Evolutionary conservation across 2,888 invertebrate species (phyloP).

Genomic region (Cordilura impudica): DNA sequence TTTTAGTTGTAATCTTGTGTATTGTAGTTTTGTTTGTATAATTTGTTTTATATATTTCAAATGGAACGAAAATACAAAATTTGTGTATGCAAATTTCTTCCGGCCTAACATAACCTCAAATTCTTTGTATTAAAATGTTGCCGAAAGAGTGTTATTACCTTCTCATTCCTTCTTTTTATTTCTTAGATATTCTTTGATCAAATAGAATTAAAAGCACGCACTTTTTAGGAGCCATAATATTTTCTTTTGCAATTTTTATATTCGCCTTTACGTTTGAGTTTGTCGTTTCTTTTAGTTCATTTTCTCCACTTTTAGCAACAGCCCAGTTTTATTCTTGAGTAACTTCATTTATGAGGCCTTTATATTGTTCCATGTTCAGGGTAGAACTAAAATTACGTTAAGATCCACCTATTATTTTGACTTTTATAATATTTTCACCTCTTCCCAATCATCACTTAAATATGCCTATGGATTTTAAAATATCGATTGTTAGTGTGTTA

Average conservation of each 20-base stretch:
- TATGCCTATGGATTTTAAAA: too few species aligned
- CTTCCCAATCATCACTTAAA: too few species aligned
- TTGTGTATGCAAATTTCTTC: constrained; percentile 51
- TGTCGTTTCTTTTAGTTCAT: neutral
- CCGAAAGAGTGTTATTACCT: neutral
- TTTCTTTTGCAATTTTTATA: neutral
- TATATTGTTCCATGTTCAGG: too few species aligned
- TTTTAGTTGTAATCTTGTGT: neutral
- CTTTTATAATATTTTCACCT: too few species aligned
- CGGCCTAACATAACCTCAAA: constrained; percentile 60
- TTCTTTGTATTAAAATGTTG: neutral
- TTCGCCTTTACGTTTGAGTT: neutral
- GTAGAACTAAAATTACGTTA: too few species aligned
- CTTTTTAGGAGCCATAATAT: constrained; percentile 12
- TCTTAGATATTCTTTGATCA: constrained; percentile 17
- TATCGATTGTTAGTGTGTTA: too few species aligned
- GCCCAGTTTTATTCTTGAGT: too few species aligned
- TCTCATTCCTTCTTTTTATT: neutral
- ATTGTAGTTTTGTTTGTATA: neutral
- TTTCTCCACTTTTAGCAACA: neutral
- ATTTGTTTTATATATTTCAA: neutral
- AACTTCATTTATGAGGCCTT: too few species aligned
- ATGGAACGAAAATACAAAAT: neutral
- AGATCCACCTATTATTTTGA: too few species aligned
- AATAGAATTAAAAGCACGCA: constrained; percentile 11